Conservation (phyloP, 2,888 invertebrate species). For the Notodonta dromedarius region DNA sequence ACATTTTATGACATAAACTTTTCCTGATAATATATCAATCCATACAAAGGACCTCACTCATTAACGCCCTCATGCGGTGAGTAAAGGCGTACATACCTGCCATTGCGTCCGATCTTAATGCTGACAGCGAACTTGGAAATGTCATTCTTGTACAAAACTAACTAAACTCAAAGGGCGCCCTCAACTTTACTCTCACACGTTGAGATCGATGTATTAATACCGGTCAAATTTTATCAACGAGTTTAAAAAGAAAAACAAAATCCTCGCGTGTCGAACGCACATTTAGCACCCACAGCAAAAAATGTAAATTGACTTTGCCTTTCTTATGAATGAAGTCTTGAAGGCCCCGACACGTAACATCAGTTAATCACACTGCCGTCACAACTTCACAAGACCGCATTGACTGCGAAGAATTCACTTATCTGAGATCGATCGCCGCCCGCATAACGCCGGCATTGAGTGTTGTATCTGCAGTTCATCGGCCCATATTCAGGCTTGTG, state of each 20-base stretch:
- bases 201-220: not conserved
- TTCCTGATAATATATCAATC: too few species aligned
- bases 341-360: slow-evolving; percentile 10
- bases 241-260: not conserved
- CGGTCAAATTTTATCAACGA: not conserved
- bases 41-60: too few species aligned
- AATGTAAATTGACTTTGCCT: not conserved
- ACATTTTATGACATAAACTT: too few species aligned
- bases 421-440: slow-evolving; percentile 46
- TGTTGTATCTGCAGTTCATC: slow-evolving; percentile 48
- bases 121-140: too few species aligned
- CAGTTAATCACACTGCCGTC: slow-evolving; percentile 18
- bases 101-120: too few species aligned
- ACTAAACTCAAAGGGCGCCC: too few species aligned
- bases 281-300: too few species aligned
- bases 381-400: slow-evolving; percentile 29
- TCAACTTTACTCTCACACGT: too few species aligned
- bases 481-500: slow-evolving; percentile 41
- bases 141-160: too few species aligned
- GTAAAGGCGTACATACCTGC: too few species aligned
- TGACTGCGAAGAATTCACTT: slow-evolving; percentile 41
- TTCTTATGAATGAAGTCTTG: slow-evolving; percentile 4
- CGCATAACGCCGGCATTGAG: slow-evolving; percentile 42
- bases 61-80: too few species aligned
- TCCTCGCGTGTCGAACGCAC: too few species aligned